A percentile compares a stretch with the other conserved stretches of the same genome.
Conservation (phyloP, 1,140 invertebrate genomes). For the Drosophila nigromelanica region DNA sequence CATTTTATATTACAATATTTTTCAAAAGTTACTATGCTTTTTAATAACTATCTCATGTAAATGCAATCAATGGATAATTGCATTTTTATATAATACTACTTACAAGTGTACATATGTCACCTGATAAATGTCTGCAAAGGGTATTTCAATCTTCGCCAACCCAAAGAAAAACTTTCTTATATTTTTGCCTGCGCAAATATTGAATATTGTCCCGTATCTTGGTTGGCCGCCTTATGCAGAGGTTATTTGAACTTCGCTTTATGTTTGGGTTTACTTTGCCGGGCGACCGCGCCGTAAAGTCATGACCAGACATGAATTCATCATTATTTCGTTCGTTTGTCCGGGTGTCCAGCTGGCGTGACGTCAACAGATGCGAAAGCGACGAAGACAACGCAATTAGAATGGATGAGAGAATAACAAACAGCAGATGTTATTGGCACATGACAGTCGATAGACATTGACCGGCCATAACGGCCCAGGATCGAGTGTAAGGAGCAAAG, state of each 20-base stretch:
- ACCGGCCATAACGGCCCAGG: neutral
- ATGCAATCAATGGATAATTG: too few relatives aligned
- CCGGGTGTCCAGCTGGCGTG: conserved; percentile 32
- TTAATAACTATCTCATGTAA: too few relatives aligned
- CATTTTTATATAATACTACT: too few relatives aligned
- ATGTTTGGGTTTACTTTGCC: conserved; percentile 33
- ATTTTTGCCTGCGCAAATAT: neutral
- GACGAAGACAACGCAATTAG: conserved; percentile 32
- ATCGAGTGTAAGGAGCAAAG: neutral
- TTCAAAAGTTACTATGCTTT: too few relatives aligned
- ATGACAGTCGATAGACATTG: conserved; percentile 20
- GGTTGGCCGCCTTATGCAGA: conserved; percentile 1
- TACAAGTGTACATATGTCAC: too few relatives aligned
- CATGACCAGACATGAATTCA: conserved; percentile 79
- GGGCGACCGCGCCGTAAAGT: conserved; percentile 37
- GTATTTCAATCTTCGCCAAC: too few relatives aligned
- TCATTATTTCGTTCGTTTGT: conserved; percentile 53
- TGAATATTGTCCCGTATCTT: conserved; percentile 3
- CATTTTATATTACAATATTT: too few relatives aligned
- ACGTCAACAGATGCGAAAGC: conserved; percentile 63
- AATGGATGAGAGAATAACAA: conserved; percentile 27
- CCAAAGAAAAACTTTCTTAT: too few relatives aligned
- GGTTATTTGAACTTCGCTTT: conserved; percentile 24
- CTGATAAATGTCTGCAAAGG: too few relatives aligned
- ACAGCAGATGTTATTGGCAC: conserved; percentile 48